Evolutionary conservation across 2,113 vertebrate species (phyloP).

Genomic region (Chunga burmeisteri): DNA sequence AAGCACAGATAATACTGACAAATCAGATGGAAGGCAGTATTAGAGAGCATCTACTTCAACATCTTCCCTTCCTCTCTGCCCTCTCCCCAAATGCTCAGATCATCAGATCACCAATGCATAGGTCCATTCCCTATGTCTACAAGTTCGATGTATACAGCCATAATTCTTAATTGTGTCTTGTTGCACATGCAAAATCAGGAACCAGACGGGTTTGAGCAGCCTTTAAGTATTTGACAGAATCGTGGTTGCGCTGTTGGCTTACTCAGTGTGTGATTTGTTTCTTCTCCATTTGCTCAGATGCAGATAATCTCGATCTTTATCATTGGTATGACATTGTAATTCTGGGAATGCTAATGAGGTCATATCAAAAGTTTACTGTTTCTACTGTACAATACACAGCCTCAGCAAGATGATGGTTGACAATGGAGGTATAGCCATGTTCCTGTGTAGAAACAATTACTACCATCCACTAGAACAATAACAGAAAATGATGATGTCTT

Average conservation of each 20-base stretch:
- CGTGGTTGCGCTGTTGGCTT: background rate
- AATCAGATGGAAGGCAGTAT: background rate
- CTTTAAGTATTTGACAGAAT: background rate
- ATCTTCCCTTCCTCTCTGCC: background rate
- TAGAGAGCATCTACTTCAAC: background rate
- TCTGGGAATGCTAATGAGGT: constrained; percentile 40
- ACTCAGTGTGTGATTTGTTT: background rate
- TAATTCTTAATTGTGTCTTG: background rate
- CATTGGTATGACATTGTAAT: constrained; percentile 25
- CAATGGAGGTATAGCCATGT: background rate
- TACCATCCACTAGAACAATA: background rate
- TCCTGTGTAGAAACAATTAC: constrained; percentile 12
- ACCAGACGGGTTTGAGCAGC: background rate
- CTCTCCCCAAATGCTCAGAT: background rate
- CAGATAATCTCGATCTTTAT: background rate
- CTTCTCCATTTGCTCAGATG: background rate
- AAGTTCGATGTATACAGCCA: background rate
- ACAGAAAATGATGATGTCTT: constrained; percentile 2
- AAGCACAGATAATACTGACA: background rate
- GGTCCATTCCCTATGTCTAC: background rate
- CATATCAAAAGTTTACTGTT: background rate
- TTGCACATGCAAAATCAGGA: background rate
- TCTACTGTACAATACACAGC: background rate
- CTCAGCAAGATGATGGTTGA: constrained; percentile 21
- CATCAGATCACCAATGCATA: background rate